Percentiles rank a stretch among this genome's conserved stretches.
Evolutionary conservation across 1,140 invertebrate species (phyloP).

Genomic region (Drosophila seguyi): DNA sequence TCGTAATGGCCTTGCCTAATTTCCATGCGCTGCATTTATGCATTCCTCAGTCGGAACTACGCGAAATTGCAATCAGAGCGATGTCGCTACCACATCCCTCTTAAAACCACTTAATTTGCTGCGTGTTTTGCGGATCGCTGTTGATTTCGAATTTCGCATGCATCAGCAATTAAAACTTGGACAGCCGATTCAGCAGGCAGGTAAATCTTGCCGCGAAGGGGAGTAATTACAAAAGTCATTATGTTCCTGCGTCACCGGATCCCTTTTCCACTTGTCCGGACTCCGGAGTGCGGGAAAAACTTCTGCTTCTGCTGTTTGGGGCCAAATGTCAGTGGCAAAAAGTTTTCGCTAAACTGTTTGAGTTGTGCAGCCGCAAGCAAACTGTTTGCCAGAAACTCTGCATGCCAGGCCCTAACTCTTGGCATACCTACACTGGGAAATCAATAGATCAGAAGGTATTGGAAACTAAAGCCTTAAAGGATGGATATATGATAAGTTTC

Average conservation of each 20-base stretch:
- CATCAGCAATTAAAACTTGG: conserved; percentile 77
- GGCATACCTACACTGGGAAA: conserved; percentile 15
- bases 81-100: background rate
- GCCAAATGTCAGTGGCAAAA: conserved; percentile 57
- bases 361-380: conserved; percentile 64
- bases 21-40: conserved; percentile 12
- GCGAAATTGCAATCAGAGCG: conserved; percentile 17
- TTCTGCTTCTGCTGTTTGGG: conserved; percentile 22
- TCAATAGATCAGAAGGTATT: conserved; percentile 1
- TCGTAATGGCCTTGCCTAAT: conserved; percentile 68
- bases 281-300: conserved; percentile 16
- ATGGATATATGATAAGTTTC: too few relatives aligned
- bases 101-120: conserved; percentile 23
- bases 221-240: conserved; percentile 78
- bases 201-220: conserved; percentile 20
- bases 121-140: conserved; percentile 33
- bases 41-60: conserved; percentile 10
- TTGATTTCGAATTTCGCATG: conserved; percentile 57
- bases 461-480: too few relatives aligned
- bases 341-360: conserved; percentile 71
- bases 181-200: conserved; percentile 68
- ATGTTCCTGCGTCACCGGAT: conserved; percentile 52
- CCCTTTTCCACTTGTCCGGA: conserved; percentile 8
- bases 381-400: conserved; percentile 70
- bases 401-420: conserved; percentile 32